phyloP scores from a whole-genome alignment of 1,140 invertebrate species.

The Drosophila punjabiensis region DNA sequence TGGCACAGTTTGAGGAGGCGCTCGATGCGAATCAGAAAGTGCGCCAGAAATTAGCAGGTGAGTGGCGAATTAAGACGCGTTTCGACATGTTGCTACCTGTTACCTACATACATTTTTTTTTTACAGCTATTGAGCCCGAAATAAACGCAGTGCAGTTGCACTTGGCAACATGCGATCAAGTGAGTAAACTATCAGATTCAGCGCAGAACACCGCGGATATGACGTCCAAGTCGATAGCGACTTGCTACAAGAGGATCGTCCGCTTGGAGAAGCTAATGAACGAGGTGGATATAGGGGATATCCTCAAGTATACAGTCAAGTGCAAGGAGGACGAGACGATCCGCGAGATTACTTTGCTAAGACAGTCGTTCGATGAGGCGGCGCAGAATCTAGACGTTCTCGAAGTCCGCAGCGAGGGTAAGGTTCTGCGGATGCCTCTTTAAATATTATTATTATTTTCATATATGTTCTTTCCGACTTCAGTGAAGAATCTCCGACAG shows the following conservation, averaged over 20 bases:
- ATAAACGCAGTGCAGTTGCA: background rate
- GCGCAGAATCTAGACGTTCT: background rate
- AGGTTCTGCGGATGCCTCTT: background rate
- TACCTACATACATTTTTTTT: too few species aligned
- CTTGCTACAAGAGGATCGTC: background rate
- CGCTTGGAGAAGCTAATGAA: background rate
- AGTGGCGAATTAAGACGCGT: background rate
- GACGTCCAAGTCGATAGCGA: too few species aligned
- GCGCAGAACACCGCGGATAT: accelerated
- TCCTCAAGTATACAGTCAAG: background rate
- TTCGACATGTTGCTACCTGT: background rate
- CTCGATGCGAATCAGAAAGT: background rate
- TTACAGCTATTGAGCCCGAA: background rate
- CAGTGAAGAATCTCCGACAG: background rate
- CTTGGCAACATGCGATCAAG: too few species aligned
- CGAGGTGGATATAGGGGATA: background rate
- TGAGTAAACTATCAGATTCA: background rate
- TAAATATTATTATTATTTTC: background rate
- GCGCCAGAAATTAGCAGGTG: background rate
- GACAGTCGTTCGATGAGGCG: background rate
- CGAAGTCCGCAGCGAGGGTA: background rate
- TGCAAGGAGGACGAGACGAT: conserved; percentile 2
- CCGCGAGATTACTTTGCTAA: background rate
- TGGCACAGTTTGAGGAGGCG: background rate
- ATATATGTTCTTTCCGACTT: background rate